A percentile compares a stretch with the other conserved stretches of the same genome.
Evolutionary conservation across 2,888 invertebrate species (phyloP).

Genomic region (Cephus rjabovi): DNA sequence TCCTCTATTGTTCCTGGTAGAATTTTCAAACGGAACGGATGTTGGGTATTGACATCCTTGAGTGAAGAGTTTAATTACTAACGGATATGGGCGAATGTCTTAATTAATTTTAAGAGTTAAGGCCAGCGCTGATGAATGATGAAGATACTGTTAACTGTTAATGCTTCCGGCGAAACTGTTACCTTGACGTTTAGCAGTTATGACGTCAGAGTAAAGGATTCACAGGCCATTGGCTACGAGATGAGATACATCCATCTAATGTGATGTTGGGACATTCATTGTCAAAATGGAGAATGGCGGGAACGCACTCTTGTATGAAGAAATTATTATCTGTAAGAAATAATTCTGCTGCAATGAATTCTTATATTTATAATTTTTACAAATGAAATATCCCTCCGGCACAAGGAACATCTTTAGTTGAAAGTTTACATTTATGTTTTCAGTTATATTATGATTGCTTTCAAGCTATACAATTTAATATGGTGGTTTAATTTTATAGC

Average conservation of each 20-base stretch:
- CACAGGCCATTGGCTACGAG: not conserved
- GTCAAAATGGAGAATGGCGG: not conserved
- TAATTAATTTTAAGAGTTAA: not conserved
- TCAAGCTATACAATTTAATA: not conserved
- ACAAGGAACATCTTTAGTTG: not conserved
- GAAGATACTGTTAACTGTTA: not conserved
- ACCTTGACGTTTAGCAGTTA: not conserved
- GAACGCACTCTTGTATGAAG: not conserved
- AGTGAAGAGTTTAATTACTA: not conserved
- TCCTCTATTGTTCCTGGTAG: not conserved
- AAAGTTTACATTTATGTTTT: not conserved
- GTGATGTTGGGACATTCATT: not conserved
- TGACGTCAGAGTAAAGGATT: not conserved
- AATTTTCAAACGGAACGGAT: not conserved
- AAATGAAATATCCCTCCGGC: not conserved
- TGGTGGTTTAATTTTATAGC: not conserved
- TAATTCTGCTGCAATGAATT: not conserved
- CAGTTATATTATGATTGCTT: not conserved
- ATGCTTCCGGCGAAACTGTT: not conserved
- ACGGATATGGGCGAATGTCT: not conserved
- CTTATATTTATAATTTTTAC: not conserved
- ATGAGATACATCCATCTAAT: not conserved
- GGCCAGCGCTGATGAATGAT: not conserved
- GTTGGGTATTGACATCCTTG: not conserved
- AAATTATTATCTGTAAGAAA: not conserved